Evolutionary conservation across 2,888 invertebrate genomes (phyloP).

Genomic region (Hedychridium roseum): DNA sequence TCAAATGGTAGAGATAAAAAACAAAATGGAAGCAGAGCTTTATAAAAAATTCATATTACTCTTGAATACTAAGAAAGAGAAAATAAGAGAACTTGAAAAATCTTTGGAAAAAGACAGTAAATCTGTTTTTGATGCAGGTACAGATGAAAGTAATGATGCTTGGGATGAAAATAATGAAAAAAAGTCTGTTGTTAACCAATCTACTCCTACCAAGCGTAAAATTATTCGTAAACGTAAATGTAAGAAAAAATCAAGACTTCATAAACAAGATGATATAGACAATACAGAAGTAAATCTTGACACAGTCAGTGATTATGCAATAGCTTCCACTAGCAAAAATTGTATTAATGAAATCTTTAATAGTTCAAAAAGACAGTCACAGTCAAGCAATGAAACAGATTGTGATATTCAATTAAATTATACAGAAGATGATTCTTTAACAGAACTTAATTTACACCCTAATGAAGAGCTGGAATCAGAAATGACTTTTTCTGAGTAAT

Average conservation of each 20-base stretch:
- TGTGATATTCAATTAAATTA: too few relatives aligned
- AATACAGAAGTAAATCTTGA: too few relatives aligned
- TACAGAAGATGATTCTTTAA: not conserved
- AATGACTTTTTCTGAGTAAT: conserved; percentile 16
- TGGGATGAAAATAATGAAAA: conserved; percentile 16
- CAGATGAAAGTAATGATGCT: conserved; percentile 35
- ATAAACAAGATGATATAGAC: too few relatives aligned
- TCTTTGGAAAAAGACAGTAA: conserved; percentile 17
- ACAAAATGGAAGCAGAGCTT: conserved; percentile 36
- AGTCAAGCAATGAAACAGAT: too few relatives aligned
- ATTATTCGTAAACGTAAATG: too few relatives aligned
- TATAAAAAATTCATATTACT: conserved; percentile 42
- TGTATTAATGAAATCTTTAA: too few relatives aligned
- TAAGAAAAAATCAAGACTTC: too few relatives aligned
- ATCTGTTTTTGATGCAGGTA: conserved; percentile 26
- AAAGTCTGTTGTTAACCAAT: too few relatives aligned
- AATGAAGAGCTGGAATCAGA: not conserved
- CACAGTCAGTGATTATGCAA: too few relatives aligned
- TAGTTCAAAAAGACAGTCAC: too few relatives aligned
- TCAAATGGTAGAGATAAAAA: conserved; percentile 34
- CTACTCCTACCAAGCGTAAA: too few relatives aligned
- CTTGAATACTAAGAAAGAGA: conserved; percentile 48
- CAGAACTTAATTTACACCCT: not conserved
- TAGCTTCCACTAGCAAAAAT: too few relatives aligned
- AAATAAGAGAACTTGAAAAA: conserved; percentile 36